Conservation (phyloP, 2,113 vertebrate genomes). For the Bubo scandiacus region DNA sequence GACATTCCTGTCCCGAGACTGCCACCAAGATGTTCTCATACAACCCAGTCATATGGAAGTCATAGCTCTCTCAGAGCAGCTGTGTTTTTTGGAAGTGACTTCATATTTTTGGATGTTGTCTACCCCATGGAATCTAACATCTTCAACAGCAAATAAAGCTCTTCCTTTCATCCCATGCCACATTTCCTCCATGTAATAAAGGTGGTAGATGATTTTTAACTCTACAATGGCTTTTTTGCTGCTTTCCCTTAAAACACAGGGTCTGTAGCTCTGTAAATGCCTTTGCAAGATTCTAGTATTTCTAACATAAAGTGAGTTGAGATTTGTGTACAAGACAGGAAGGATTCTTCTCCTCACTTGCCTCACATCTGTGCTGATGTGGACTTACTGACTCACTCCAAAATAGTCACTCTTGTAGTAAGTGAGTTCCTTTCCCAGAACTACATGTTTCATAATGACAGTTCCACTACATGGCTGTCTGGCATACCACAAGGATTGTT, state of each 20-base stretch:
- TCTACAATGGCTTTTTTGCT: neutral
- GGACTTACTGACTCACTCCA: neutral
- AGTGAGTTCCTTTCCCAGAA: neutral
- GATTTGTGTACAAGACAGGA: neutral
- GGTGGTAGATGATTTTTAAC: constrained; percentile 14
- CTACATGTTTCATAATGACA: neutral
- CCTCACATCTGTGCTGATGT: neutral
- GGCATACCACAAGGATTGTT: neutral
- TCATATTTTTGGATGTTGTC: constrained; percentile 50
- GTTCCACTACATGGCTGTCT: neutral
- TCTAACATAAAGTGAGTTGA: neutral
- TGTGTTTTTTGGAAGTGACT: constrained; percentile 62
- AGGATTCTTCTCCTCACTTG: neutral
- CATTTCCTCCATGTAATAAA: constrained; percentile 15
- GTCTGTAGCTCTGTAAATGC: neutral
- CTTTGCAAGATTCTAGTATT: neutral
- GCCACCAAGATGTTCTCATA: constrained; percentile 39
- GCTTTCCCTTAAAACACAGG: neutral
- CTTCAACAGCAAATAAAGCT: constrained; percentile 57
- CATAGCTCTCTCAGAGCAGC: constrained; percentile 40
- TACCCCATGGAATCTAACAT: constrained; percentile 28
- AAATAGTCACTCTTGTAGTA: neutral
- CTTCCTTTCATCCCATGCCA: constrained; percentile 54
- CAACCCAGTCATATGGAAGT: constrained; percentile 34
- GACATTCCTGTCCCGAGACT: constrained; percentile 15